phyloP scores from a whole-genome alignment of 1,140 invertebrate species.

The Bombus huntii region DNA sequence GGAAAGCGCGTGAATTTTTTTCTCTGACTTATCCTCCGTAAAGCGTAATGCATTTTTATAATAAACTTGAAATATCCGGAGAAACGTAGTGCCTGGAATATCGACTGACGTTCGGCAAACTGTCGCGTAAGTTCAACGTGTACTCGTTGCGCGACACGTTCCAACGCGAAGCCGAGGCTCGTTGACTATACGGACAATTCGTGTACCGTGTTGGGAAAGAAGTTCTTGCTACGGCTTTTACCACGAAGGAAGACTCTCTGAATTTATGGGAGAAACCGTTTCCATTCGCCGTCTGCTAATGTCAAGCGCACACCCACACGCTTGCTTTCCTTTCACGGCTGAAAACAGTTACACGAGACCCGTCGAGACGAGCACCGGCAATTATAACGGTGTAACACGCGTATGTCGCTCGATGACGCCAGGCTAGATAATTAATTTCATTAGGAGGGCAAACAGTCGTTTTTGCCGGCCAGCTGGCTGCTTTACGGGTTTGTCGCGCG shows the following conservation, averaged over 20 bases:
- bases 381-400: conserved; percentile 46
- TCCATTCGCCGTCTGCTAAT: neutral
- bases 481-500: conserved; percentile 21
- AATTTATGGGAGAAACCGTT: conserved; percentile 23
- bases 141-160: neutral
- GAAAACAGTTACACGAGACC: conserved; percentile 17
- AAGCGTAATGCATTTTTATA: conserved; percentile 43
- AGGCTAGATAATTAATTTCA: conserved; percentile 63
- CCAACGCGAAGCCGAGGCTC: neutral
- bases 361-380: conserved; percentile 9
- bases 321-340: neutral
- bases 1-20: neutral
- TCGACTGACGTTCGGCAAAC: conserved; percentile 19
- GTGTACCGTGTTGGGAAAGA: conserved; percentile 4
- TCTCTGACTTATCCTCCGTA: neutral
- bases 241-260: conserved; percentile 2
- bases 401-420: conserved; percentile 18
- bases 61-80: conserved; percentile 30
- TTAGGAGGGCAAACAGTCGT: conserved; percentile 43
- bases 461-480: conserved; percentile 11
- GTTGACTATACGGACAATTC: neutral
- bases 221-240: conserved; percentile 40
- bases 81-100: conserved; percentile 14
- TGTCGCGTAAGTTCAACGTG: conserved; percentile 15
- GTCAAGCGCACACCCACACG: conserved; percentile 30